Base-by-base conservation (phyloP, 2,113 vertebrate genomes). In the Rhagologus leucostigma region DNA sequence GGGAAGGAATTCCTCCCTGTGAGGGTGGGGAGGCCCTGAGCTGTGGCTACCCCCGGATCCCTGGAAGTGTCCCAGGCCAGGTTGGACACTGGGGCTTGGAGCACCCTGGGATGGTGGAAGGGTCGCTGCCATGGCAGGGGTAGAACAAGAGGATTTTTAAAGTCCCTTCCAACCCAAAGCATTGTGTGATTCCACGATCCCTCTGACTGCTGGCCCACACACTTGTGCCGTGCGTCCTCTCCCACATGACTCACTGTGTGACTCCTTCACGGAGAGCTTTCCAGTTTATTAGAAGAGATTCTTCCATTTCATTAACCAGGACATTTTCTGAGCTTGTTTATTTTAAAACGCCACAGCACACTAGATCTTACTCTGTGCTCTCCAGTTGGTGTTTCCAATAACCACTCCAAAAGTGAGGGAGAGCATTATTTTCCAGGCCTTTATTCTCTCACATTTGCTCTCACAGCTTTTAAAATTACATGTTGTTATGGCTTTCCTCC, bases 381-480 rank as follows among this genome's bases (percentile, higher is more conserved):
- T 86, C 76, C 47, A 42, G 50, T 41, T 55, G 63, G 6, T 27
- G 49, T 44, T 94, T 77, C 69, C 47, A 89, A 53, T 49, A 64
- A 33, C 15, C 56, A 47, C 64, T 71, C 68, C 64, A 39, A 6
- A 9, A 67, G 30, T 3, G 13, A 95, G 39, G 39, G 10, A 78
- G 44, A 92, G 11, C 29, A 16, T 84, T 68, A 33, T 64, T 87
- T 77, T 41, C 41, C 75, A 91, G 52, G 37, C 44, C n/a, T 82
- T 26, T 63, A 37, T 73, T 95, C 74, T 57, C 73, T 64, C 50
- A 13, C 63, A 64, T 65, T 62, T 62, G 33, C 59, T 87, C 74
- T 93, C 10, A 9, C 47, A 69, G 55, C 32, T 77, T 86, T 88
- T 59, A 26, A 68, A 91, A 97, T 90, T 21, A 89, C 71, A 56